Evolutionary conservation across 2,113 vertebrate genomes (phyloP).

Genomic region (Tauraco erythrolophus): DNA sequence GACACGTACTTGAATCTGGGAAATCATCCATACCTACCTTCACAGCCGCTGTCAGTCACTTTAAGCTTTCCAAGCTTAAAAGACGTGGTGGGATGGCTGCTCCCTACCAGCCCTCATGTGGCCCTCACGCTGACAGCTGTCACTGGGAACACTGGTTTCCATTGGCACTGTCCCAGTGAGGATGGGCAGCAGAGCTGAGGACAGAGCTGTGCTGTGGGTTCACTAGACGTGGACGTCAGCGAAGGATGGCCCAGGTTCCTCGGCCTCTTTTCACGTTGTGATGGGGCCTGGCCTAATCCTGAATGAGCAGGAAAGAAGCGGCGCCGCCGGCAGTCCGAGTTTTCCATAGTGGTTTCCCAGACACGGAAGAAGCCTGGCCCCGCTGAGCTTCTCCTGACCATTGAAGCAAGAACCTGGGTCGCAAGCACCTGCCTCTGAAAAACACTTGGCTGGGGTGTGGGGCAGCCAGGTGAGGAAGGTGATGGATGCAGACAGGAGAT

Average conservation of each 20-base stretch:
- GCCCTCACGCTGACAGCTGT: background rate
- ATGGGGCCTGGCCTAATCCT: background rate
- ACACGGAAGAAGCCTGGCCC: background rate
- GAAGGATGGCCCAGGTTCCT: background rate
- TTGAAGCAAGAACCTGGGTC: background rate
- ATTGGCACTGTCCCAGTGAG: background rate
- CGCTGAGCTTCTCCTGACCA: background rate
- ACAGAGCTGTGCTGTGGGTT: background rate
- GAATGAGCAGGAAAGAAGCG: background rate
- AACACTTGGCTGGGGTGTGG: background rate
- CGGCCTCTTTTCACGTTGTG: background rate
- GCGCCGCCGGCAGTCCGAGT: background rate
- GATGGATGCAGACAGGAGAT: background rate
- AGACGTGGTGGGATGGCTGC: background rate
- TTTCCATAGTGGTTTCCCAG: background rate
- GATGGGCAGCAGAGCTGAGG: background rate
- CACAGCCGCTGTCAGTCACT: background rate
- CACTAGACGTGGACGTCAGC: no score
- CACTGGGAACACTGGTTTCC: background rate
- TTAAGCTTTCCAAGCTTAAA: background rate
- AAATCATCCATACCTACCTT: background rate
- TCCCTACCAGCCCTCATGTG: accelerated
- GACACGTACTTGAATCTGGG: background rate
- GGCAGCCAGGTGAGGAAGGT: background rate
- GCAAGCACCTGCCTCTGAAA: background rate